phyloP scores from a whole-genome alignment of 1,140 invertebrate genomes.

The Eriosoma lanigerum region DNA sequence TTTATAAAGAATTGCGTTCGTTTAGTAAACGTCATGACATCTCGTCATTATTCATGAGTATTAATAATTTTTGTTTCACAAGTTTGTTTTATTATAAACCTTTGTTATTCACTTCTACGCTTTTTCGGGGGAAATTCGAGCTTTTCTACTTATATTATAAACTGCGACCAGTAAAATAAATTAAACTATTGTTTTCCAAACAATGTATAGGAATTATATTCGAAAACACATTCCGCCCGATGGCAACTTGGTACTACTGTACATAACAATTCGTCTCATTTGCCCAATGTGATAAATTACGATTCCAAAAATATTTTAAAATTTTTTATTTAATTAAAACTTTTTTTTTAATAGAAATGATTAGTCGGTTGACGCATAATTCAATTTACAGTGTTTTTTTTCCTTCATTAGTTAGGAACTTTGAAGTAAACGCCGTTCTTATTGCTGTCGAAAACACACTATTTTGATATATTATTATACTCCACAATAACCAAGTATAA shows the following conservation, averaged over 20 bases:
- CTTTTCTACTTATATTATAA: background rate
- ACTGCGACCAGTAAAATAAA: background rate
- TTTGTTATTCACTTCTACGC: background rate
- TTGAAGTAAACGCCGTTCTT: conserved; percentile 1
- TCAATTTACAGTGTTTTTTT: background rate
- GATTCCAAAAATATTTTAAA: background rate
- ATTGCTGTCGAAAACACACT: conserved; percentile 7
- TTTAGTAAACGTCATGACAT: background rate
- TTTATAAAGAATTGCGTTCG: background rate
- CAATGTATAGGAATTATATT: background rate
- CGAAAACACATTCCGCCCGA: background rate
- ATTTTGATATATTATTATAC: too few relatives aligned
- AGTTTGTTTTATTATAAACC: background rate
- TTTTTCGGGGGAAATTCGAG: background rate
- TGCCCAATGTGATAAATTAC: background rate
- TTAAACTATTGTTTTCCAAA: background rate
- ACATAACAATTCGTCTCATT: background rate
- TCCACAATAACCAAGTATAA: too few relatives aligned
- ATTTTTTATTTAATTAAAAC: too few relatives aligned
- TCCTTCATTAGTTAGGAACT: background rate
- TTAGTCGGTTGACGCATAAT: background rate
- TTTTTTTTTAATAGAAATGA: conserved; percentile 5
- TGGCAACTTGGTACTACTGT: background rate
- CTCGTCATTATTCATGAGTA: background rate
- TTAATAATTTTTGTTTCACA: background rate